Evolutionary conservation across 2,888 invertebrate species (phyloP).

Genomic region (Tetramorium bicarinatum): DNA sequence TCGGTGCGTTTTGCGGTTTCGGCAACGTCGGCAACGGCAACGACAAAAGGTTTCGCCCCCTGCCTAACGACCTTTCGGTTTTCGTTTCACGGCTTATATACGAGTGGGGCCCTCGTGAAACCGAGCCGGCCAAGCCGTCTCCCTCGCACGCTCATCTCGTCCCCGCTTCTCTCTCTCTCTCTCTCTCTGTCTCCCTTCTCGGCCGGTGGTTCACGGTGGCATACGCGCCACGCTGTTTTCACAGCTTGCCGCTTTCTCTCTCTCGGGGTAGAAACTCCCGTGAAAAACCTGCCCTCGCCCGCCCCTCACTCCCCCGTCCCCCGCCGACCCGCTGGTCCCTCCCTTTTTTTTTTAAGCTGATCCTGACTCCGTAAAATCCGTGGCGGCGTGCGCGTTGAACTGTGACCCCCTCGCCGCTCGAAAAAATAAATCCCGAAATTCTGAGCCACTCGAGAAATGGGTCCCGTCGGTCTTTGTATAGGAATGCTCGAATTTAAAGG

Average conservation of each 20-base stretch:
- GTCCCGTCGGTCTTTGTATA: constrained; percentile 19
- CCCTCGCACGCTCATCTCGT: constrained; percentile 24
- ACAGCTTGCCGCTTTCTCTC: constrained; percentile 80
- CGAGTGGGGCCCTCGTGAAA: constrained; percentile 78
- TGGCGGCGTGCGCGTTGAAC: constrained; percentile 80
- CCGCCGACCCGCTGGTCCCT: constrained; percentile 56
- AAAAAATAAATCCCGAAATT: constrained; percentile 60
- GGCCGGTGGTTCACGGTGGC: constrained; percentile 65
- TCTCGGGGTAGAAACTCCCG: constrained; percentile 68
- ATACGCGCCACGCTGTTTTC: constrained; percentile 78
- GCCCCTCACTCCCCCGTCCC: constrained; percentile 58
- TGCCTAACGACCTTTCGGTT: constrained; percentile 85
- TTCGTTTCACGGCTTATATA: constrained; percentile 83
- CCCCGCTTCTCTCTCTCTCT: constrained; percentile 52
- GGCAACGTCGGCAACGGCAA: constrained; percentile 82
- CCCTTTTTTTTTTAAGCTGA: constrained; percentile 66
- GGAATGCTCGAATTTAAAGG: constrained; percentile 23
- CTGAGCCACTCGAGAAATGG: constrained; percentile 36
- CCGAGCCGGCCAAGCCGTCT: constrained; percentile 70
- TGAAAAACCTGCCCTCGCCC: constrained; percentile 66
- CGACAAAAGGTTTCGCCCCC: constrained; percentile 85
- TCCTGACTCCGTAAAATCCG: constrained; percentile 79
- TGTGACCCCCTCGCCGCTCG: constrained; percentile 75
- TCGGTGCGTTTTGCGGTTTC: constrained; percentile 80
- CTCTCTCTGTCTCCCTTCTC: constrained; percentile 57